Base-by-base conservation (phyloP, 1,140 invertebrate species). In the Drosophila murphyi region DNA sequence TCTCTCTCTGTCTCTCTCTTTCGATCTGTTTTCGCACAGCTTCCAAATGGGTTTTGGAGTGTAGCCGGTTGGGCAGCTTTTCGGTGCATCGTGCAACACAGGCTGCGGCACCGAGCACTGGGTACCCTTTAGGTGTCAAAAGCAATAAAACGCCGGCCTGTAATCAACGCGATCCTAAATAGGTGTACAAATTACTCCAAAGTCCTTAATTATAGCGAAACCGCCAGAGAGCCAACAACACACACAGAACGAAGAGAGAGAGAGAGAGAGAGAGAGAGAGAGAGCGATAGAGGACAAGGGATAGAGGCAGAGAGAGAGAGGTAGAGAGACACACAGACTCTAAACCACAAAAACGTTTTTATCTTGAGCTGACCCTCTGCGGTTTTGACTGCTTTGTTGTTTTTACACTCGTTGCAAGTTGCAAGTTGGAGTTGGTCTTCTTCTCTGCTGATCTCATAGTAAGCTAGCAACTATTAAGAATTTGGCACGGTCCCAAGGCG, bases 121-220 rank as follows among this genome's bases (percentile, higher is more conserved):
- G 86, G 82, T 81, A 78, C 86, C 90, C 90, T 92, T 92, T 92
- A 92, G 91, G 91, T 92, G 91, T 92, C 91, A 92, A 92, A 92
- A 91, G 88, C 90, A 92, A 92, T 92, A 92, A 92, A 85, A 86
- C 82, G 91, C 91, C 91, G 91, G 88, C 91, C 91, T 92, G 91
- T 92, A 92, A 92, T 92, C 91, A 92, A 91, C 91, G 91, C 91
- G 85, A 87, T 92, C 91, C 91, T 92, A 92, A 92, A 92, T 92
- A 92, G 91, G 91, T 91, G 91, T 91, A 92, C 91, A 92, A 92
- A 92, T 92, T 92, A 92, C 88, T 90, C 79, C 88, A 87, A 91
- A 87, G 91, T 92, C 91, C 91, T 92, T 92, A 92, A 92, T 92
- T 92, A 92, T 92, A 89, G 81, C 87, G 86, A 92, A 92, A 92